Evolutionary conservation across 2,888 invertebrate species (phyloP), one percentile per base, ranked within the genome.

Genomic region (Dryococelus australis): DNA sequence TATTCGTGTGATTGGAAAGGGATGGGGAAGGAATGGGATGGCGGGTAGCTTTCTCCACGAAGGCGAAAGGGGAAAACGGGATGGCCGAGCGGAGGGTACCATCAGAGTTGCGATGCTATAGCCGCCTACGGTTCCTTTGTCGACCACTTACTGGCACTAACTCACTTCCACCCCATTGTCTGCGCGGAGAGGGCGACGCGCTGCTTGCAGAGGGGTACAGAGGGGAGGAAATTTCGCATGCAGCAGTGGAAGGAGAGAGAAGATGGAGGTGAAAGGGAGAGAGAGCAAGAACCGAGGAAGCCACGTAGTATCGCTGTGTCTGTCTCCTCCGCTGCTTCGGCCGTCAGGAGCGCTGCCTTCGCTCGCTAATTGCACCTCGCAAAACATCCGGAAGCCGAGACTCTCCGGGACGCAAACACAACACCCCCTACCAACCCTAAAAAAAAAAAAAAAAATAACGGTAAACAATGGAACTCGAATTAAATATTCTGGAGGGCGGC

Each of bases 101-200:
- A 20, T 65, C 65, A 65, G 65, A 65, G 65, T 65, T 65, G 65
- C n/a, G 65, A 1, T 8, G 8, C 65, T 65, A n/a, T 65, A 65
- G 65, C 65, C 65, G 65, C 65, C 65, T 20, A n/a, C 24, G 65
- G 65, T 65, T 65, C 24, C 65, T 65, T 86, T 85, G 87, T 86
- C 87, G 87, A 87, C 88, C 87, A 87, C 88, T 88, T 88, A 88
- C 85, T 80, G 65, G 88, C 83, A 86, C 86, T 88, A 88, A 88
- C 87, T 88, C 87, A 87, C 88, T 79, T 79, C 87, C 87, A 85
- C 86, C 85, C 88, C 86, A 86, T 87, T 88, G 87, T 87, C 86
- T 85, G 78, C 53, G 28, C 79, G 79, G 86, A 13, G 43, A 28
- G 35, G 12, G 28, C 12, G 83, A 65, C 47, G 9, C 79, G 26